These are phyloP conservation scores for Acrossocheilus wenchowensis DNA, from an alignment of 2,797 vertebrate genomes.

Conservation along the genomic window DNA sequence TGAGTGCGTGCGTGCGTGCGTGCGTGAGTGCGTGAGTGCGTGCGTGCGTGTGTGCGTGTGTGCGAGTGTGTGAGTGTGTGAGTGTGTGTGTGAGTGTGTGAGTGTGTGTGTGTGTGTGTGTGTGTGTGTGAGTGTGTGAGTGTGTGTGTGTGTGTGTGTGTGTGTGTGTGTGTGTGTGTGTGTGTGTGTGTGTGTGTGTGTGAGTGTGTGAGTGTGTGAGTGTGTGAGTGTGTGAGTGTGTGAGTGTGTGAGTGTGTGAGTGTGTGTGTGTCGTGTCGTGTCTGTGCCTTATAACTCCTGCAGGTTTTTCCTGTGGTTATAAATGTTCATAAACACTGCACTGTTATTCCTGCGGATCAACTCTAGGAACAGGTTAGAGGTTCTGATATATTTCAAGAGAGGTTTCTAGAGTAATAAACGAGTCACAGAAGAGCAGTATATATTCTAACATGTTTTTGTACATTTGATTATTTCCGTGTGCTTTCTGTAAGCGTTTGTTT, in stretches of 20 bases:
- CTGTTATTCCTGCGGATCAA: not conserved
- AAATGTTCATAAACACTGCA: not conserved
- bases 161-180: not conserved
- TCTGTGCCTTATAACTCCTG: slow-evolving; percentile 15
- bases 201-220: too few species aligned
- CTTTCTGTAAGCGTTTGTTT: slow-evolving; percentile 34
- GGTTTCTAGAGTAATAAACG: slow-evolving; percentile 7
- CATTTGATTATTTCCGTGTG: slow-evolving; percentile 34
- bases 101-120: not conserved
- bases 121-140: not conserved
- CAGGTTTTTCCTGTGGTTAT: not conserved
- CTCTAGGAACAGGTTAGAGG: not conserved
- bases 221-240: too few species aligned
- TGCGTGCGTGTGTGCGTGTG: not conserved
- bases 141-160: not conserved
- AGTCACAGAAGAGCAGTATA: slow-evolving; percentile 15
- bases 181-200: too few species aligned
- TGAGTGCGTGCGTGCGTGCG: not conserved
- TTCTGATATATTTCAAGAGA: not conserved
- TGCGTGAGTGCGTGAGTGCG: not conserved
- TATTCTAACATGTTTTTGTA: slow-evolving; percentile 31
- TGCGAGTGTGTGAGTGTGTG: not conserved
- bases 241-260: not conserved
- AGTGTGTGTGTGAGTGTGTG: not conserved
- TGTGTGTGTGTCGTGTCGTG: not conserved